Evolutionary conservation across 92 coral and sea anemone genomes (phyloP).

Genomic region (Umimayanthus kanabou): DNA sequence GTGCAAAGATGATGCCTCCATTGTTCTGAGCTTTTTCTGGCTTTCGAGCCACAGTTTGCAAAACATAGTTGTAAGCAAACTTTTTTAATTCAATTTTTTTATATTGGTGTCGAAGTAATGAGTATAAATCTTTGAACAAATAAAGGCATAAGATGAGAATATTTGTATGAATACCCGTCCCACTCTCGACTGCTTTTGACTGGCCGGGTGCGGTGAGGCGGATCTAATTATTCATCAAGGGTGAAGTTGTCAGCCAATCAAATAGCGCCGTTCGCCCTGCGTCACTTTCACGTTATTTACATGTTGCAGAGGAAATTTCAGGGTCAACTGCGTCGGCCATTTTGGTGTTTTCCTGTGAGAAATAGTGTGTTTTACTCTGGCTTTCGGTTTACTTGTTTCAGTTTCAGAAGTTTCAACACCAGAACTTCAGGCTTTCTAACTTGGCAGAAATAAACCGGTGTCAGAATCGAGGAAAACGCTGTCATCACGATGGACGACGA

Average conservation of each 20-base stretch:
- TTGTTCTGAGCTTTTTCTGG: too few species aligned
- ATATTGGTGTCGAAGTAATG: too few species aligned
- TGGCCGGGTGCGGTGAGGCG: constrained; percentile 43
- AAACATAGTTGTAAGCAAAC: too few species aligned
- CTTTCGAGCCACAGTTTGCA: too few species aligned
- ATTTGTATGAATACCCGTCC: too few species aligned
- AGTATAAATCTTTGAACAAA: too few species aligned
- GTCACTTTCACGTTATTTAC: constrained; percentile 41
- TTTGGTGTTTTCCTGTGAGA: constrained; percentile 11
- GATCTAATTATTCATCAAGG: constrained; percentile 27
- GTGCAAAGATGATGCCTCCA: too few species aligned
- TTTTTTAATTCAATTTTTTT: too few species aligned
- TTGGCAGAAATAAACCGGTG: background rate
- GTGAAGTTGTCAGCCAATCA: constrained; percentile 10
- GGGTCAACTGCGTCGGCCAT: constrained; percentile 24
- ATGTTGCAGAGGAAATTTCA: constrained; percentile 8
- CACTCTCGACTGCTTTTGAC: too few species aligned
- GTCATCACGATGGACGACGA: constrained; percentile 7
- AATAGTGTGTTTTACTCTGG: background rate
- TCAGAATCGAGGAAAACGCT: background rate
- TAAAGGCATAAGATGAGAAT: too few species aligned
- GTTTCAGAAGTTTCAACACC: background rate
- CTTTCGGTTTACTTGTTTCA: constrained; percentile 9
- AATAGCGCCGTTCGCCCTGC: background rate
- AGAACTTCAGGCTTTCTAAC: background rate